Evolutionary conservation across 2,113 vertebrate species (phyloP).

Genomic region (Dermatemys mawii): DNA sequence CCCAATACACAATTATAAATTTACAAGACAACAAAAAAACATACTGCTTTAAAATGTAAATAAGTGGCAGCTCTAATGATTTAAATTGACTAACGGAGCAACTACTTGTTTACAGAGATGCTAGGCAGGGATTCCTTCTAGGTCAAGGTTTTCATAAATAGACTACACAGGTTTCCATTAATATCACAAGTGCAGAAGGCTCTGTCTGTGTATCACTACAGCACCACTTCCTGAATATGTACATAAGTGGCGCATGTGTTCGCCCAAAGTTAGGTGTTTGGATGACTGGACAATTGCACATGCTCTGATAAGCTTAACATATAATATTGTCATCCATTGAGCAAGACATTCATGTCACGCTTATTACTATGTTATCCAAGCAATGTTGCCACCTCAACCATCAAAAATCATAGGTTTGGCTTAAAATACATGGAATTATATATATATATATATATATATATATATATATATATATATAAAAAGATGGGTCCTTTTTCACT

Average conservation of each 20-base stretch:
- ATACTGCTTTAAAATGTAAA: conserved; percentile 38
- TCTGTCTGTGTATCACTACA: background rate
- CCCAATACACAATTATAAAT: conserved; percentile 16
- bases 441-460: too few species aligned
- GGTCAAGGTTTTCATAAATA: conserved; percentile 8
- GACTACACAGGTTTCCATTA: background rate
- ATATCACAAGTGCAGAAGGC: background rate
- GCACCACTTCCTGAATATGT: background rate
- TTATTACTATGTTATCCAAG: background rate
- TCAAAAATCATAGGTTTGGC: background rate
- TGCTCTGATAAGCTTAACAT: background rate
- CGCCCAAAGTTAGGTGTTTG: background rate
- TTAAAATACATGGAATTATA: background rate
- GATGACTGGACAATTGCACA: background rate
- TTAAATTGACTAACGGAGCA: conserved; percentile 29
- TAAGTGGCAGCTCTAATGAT: background rate
- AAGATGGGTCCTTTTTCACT: background rate
- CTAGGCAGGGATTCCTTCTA: background rate
- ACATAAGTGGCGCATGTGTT: background rate
- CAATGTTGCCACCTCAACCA: background rate
- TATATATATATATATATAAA: background rate
- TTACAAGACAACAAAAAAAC: conserved; percentile 32
- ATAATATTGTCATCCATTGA: background rate
- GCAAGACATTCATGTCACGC: background rate
- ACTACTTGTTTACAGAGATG: background rate